Conservation (phyloP, 2,113 vertebrate genomes). For the Bagarius yarrelli region DNA sequence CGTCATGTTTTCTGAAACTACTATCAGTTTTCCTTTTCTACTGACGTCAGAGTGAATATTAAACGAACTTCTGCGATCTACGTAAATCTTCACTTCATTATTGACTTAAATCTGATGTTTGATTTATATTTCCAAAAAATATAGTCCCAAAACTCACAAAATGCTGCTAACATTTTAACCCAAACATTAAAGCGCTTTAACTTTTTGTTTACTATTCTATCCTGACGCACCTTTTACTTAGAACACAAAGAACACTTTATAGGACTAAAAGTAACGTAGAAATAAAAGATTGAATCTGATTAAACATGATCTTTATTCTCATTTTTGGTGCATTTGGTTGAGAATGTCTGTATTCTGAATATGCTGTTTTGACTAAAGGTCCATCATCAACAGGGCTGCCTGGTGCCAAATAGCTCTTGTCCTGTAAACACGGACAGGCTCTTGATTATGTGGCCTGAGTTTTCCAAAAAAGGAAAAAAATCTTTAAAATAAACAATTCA, state of each 20-base stretch:
- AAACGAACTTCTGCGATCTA: background rate
- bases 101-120: too few relatives aligned
- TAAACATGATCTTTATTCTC: background rate
- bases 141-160: too few relatives aligned
- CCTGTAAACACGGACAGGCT: background rate
- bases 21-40: background rate
- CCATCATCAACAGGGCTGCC: background rate
- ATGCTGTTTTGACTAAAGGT: background rate
- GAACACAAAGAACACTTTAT: too few relatives aligned
- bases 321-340: background rate
- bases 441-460: too few relatives aligned
- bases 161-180: too few relatives aligned
- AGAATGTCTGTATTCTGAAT: background rate
- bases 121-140: too few relatives aligned
- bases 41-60: background rate
- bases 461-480: constrained; percentile 5
- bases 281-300: background rate
- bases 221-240: too few relatives aligned
- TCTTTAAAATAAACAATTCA: background rate
- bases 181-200: too few relatives aligned
- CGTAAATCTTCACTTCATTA: too few relatives aligned
- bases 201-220: too few relatives aligned
- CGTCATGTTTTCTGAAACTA: background rate
- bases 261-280: too few relatives aligned
- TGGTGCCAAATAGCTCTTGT: background rate